Percentiles rank a stretch among this genome's conserved stretches.
Evolutionary conservation across 2,797 vertebrate genomes (phyloP).

Genomic region (Thripadectes ignobilis): DNA sequence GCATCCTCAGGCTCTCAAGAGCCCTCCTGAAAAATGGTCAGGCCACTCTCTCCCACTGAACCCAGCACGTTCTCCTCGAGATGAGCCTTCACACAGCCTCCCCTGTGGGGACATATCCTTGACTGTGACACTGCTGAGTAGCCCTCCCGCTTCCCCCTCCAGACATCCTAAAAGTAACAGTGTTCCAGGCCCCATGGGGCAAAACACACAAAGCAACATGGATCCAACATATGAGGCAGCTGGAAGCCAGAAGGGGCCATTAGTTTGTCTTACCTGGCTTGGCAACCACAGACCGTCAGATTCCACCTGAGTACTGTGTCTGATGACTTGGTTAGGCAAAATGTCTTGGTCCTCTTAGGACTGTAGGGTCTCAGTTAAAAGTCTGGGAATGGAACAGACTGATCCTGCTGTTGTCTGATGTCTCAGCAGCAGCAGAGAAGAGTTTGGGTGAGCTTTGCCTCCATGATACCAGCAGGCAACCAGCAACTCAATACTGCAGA

Average conservation of each 20-base stretch:
- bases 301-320: not conserved
- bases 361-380: not conserved
- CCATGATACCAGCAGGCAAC: not conserved
- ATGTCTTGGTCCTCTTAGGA: not conserved
- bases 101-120: not conserved
- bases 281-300: not conserved
- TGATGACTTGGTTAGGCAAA: not conserved
- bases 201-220: fast-evolving
- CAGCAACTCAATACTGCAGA: not conserved
- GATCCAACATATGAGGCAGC: fast-evolving
- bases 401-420: not conserved
- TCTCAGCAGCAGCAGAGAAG: not conserved
- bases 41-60: fast-evolving
- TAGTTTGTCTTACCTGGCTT: slow-evolving; percentile 31
- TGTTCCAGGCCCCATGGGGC: not conserved
- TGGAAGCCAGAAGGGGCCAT: not conserved
- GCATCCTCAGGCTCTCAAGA: fast-evolving
- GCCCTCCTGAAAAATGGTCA: fast-evolving
- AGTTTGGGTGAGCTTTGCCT: not conserved
- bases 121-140: not conserved
- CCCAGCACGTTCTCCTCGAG: not conserved
- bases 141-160: not conserved
- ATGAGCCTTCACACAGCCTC: not conserved
- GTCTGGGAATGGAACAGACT: not conserved
- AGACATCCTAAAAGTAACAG: not conserved